Evolutionary conservation across 2,113 vertebrate genomes (phyloP).

Genomic region (Lucifuga dentata): DNA sequence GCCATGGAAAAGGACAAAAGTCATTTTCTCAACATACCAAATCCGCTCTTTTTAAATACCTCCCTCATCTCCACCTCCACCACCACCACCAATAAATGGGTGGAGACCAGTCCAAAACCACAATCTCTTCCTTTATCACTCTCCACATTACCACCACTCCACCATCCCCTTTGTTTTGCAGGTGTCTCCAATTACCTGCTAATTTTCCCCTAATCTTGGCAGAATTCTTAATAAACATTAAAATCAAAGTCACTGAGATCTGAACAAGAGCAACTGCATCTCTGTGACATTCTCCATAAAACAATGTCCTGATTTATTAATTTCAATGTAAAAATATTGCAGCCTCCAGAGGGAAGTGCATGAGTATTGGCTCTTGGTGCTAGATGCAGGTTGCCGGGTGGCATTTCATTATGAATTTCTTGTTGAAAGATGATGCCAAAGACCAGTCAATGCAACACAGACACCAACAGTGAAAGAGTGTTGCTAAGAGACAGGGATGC

Average conservation of each 20-base stretch:
- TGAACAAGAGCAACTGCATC: slow-evolving; percentile 8
- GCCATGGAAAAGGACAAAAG: slow-evolving; percentile 87
- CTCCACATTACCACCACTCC: slow-evolving; percentile 80
- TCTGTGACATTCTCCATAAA: slow-evolving; percentile 69
- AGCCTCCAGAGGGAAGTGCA: slow-evolving; percentile 74
- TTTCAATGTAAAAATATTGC: slow-evolving; percentile 84
- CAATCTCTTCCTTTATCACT: slow-evolving; percentile 64
- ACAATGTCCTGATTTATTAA: slow-evolving; percentile 85
- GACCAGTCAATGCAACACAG: slow-evolving; percentile 93
- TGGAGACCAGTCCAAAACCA: slow-evolving; percentile 58
- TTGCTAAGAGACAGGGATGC: slow-evolving; percentile 99
- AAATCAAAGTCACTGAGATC: slow-evolving; percentile 36
- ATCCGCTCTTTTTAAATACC: slow-evolving; percentile 76
- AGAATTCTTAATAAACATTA: slow-evolving; percentile 80
- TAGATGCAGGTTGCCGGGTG: slow-evolving; percentile 93
- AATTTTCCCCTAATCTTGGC: slow-evolving; percentile 87
- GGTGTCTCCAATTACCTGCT: slow-evolving; percentile 90
- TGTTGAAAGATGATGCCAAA: slow-evolving; percentile 95
- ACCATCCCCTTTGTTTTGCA: slow-evolving; percentile 85
- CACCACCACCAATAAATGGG: slow-evolving; percentile 85
- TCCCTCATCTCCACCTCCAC: no score
- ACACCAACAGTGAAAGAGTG: slow-evolving; percentile 92
- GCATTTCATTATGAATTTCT: slow-evolving; percentile 96
- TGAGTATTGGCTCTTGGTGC: slow-evolving; percentile 86
- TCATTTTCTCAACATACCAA: slow-evolving; percentile 86